Percentiles rank a stretch among this genome's conserved stretches.
Conservation (phyloP, 2,888 invertebrate genomes). For the Brachyptera risi region DNA sequence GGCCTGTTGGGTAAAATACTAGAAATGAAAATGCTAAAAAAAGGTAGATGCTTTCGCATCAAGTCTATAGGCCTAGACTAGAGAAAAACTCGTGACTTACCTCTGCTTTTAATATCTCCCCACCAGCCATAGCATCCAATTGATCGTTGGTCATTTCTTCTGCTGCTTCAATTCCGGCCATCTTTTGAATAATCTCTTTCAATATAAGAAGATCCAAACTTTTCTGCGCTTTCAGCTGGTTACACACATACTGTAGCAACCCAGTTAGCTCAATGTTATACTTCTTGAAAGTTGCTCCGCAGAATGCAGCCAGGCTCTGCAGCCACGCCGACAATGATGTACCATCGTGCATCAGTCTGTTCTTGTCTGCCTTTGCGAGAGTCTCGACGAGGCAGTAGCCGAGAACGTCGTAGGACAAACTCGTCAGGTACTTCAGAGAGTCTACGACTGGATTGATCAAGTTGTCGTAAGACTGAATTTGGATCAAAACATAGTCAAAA, state of each 20-base stretch:
- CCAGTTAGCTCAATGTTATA: conserved; percentile 95
- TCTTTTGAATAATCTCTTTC: conserved; percentile 97
- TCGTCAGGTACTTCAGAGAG: conserved; percentile 92
- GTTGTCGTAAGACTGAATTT: conserved; percentile 92
- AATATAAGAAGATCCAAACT: conserved; percentile 89
- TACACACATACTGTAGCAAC: conserved; percentile 92
- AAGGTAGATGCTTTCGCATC: no score
- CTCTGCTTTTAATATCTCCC: conserved; percentile 91
- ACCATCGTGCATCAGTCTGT: conserved; percentile 79
- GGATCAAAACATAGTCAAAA: conserved; percentile 85
- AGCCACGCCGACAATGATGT: conserved; percentile 92
- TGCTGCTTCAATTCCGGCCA: conserved; percentile 97
- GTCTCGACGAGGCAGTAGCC: conserved; percentile 95
- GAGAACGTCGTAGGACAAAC: conserved; percentile 91
- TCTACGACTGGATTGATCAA: conserved; percentile 95
- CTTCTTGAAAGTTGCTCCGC: conserved; percentile 94
- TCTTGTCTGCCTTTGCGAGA: conserved; percentile 71
- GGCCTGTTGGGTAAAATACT: no score
- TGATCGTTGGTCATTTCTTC: conserved; percentile 97
- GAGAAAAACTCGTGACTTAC: no score
- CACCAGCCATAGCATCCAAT: conserved; percentile 94
- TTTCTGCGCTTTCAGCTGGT: conserved; percentile 93
- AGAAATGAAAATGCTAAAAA: no score
- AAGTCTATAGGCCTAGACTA: no score
- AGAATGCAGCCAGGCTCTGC: conserved; percentile 91